Percentiles rank a stretch among this genome's conserved stretches.
phyloP scores from a whole-genome alignment of 2,113 vertebrate genomes.

The Ornithorhynchus anatinus region DNA sequence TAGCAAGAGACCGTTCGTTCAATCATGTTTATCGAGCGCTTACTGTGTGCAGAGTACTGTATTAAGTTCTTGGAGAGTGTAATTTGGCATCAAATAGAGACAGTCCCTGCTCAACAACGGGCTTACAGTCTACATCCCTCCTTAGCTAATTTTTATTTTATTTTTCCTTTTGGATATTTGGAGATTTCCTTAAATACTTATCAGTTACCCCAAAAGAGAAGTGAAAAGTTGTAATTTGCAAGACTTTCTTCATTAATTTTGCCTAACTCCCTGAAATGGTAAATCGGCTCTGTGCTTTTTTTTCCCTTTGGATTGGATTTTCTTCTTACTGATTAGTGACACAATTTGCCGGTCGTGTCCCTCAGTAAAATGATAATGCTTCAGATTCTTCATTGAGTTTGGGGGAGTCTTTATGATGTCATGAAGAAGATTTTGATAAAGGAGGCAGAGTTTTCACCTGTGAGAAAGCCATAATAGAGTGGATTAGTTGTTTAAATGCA shows the following conservation, averaged over 20 bases:
- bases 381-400: conserved; percentile 27
- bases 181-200: too few species aligned
- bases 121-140: too few species aligned
- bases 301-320: conserved; percentile 3
- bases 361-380: conserved; percentile 23
- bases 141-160: too few species aligned
- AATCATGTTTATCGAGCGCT: too few species aligned
- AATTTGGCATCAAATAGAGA: too few species aligned
- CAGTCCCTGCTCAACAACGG: too few species aligned
- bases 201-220: too few species aligned
- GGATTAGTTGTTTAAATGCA: conserved; percentile 65
- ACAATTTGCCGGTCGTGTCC: conserved; percentile 6
- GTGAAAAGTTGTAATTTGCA: too few species aligned
- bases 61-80: too few species aligned
- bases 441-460: conserved; percentile 67
- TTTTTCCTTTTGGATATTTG: too few species aligned
- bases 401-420: conserved; percentile 53
- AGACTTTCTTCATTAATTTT: neutral
- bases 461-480: conserved; percentile 64
- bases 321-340: neutral
- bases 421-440: conserved; percentile 54
- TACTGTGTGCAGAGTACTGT: too few species aligned
- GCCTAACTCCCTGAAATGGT: conserved; percentile 41
- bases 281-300: conserved; percentile 34
- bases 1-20: too few species aligned